Evolutionary conservation across 1,140 invertebrate genomes (phyloP), one percentile per base, ranked within the genome.

Genomic region (Heliconius eleuchia): DNA sequence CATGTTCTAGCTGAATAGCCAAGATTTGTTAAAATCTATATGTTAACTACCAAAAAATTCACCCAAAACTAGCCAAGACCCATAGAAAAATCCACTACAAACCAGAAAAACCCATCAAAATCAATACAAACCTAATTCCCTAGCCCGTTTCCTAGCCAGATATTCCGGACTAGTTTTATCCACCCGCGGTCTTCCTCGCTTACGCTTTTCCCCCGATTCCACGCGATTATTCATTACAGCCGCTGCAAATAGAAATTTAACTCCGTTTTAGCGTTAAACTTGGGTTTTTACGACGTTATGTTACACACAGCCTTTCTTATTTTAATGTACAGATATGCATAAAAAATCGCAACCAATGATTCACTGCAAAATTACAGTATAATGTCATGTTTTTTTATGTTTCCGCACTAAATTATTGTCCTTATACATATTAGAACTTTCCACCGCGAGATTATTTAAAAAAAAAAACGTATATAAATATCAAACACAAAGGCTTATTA

Each of bases 81-180:
- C 2, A n/a, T 23, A 66, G 23, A 5, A 66, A 66, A 66, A 30
- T 30, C 27, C 60, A 30, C n/a, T 11, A 66, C 27, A 66, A 66
- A 30, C 27, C 46, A 78, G 19, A 73, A 60, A 76, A 60, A 70
- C 27, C 37, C 27, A 71, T 46, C 30, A 77, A 70, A 70, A 39
- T 27, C 8, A 11, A 76, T 39, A 85, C 85, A 71, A 52, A 90
- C 90, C 88, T 77, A 88, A 83, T 60, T 91, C 90, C 70, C 86
- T 86, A 6, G 88, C 88, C 60, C 86, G 82, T 73, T 90, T 90
- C 82, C 90, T 88, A 19, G 90, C 90, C 71, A 91, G 70, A 66
- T 91, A 91, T 34, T 91, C 90, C 0, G 90, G 90, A 39, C 88
- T 90, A 1, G 89, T 93, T 77, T 93, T 93, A 83, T 93, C 91